Evolutionary conservation across 2,797 vertebrate genomes (phyloP).

Genomic region (Poeciliopsis infans): DNA sequence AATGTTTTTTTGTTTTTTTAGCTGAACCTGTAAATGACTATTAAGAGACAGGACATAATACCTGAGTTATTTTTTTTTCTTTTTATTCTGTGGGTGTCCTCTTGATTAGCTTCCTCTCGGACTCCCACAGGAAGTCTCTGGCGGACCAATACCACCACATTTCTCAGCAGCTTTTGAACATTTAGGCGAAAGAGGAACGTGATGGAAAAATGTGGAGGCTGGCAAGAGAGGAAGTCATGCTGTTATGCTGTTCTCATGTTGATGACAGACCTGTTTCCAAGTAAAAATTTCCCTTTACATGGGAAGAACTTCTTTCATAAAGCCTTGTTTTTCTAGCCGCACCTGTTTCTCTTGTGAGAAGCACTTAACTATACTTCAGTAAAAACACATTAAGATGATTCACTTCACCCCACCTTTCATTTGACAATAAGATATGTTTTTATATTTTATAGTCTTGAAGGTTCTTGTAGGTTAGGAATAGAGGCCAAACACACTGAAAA

Average conservation of each 20-base stretch:
- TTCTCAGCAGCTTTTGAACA: slow-evolving; percentile 33
- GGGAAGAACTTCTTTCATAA: slow-evolving; percentile 20
- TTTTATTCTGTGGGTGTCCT: slow-evolving; percentile 34
- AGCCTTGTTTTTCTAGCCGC: slow-evolving; percentile 54
- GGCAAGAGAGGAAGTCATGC: slow-evolving; percentile 15
- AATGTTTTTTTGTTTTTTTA: too few relatives aligned
- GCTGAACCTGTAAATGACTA: slow-evolving; percentile 2
- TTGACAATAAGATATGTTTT: not conserved
- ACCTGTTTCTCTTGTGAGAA: slow-evolving; percentile 72
- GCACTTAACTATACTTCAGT: slow-evolving; percentile 1
- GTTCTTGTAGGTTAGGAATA: not conserved
- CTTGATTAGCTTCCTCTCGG: slow-evolving; percentile 35
- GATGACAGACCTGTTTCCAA: slow-evolving; percentile 59
- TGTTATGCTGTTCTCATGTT: slow-evolving; percentile 34
- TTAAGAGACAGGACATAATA: slow-evolving; percentile 17
- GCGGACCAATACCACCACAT: slow-evolving; percentile 27
- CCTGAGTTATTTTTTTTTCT: slow-evolving; percentile 35
- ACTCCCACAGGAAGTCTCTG: slow-evolving; percentile 44
- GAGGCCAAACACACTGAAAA: not conserved
- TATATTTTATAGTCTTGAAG: not conserved
- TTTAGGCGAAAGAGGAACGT: slow-evolving; percentile 17
- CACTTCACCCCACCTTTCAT: not conserved
- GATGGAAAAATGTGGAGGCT: slow-evolving; percentile 15
- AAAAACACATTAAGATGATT: not conserved
- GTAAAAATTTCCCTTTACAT: slow-evolving; percentile 37